Base-by-base conservation (phyloP, 2,113 vertebrate species). In the Arenaria interpres region DNA sequence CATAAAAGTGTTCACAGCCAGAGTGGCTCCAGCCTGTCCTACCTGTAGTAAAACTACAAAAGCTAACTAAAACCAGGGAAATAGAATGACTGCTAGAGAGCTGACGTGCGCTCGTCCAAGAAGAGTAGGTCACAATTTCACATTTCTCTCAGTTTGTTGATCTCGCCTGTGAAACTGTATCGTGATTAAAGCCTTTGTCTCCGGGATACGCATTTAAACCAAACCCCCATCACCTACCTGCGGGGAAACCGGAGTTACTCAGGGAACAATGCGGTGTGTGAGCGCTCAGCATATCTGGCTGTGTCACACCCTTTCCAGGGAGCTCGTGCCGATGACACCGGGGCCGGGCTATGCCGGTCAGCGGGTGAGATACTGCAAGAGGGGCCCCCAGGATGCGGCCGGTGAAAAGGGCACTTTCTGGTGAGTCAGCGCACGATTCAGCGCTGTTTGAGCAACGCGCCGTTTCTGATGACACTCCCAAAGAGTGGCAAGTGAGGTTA, bases 21-120 rank as follows among this genome's bases (percentile, higher is more conserved):
- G 46, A 89, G 90, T 9, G 56, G 93, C 94, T 97, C 94, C 94
- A 96, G 94, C 93, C 77, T 94, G 95, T 92, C 48, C 0, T 76
- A 91, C 80, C 76, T 86, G 77, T 89, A 82, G 15, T 69, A 76
- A 78, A 73, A 89, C 89, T 91, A 89, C 87, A 92, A 82, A 93
- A 85, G 80, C 57, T 27, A 39, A 32, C 69, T 71, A 51, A 81
- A 95, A 78, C 1, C 37, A 66, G 68, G 56, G 62, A 77, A 92
- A 89, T 62, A 24, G 64, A 67, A 12, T 4, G 24, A n/a, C 51
- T 68, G 35, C 45, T 48, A 6, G 35, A 59, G 48, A 67, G n/a
- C n/a, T 62, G 30, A 48, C 2, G 0, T 53, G 10, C 4, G 3
- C 68, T 33, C 39, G 50, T 32, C 56, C 41, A 17, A 46, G 41